Base-by-base conservation (phyloP, 2,797 vertebrate genomes). In the Anabas testudineus region DNA sequence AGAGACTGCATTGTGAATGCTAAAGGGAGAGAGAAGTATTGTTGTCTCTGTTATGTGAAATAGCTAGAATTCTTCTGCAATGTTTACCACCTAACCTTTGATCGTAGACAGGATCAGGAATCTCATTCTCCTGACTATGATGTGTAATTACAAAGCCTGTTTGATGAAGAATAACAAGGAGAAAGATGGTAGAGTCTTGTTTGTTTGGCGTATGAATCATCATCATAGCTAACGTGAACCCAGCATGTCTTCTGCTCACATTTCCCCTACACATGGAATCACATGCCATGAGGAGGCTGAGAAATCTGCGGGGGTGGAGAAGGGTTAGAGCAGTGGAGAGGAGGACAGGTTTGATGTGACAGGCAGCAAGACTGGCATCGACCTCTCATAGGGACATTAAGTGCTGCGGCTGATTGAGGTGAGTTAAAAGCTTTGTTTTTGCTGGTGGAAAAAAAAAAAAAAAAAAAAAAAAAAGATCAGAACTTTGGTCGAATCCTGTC, bases 401-500 rank as follows among this genome's bases (percentile, higher is more conserved):
- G 74, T 84, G 79, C 83, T 76, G 78, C 32, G 18, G 63, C 68
- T 88, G 83, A 88, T 84, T 90, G 88, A 78, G 59, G 73, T 46
- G 32, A 79, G 77, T 74, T 14, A 24, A 51, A 21, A 54, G 66
- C 41, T 41, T 34, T 71, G 75, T 88, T 90, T 83, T 62, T 26
- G n/a, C 28, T 52, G 36, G 34, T 52, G 58, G 52, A 52, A 52
- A 80, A 74, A 18, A 63, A 65, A 58, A 53, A 53, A 42, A 52
- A 80, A 74, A 18, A 63, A 52, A 80, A 74, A 18, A 63, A 65
- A 58, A 53, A 53, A 42, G 74, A 82, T 73, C 7, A 10, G 37
- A 19, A 22, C 48, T 28, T 18, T 15, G 74, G 67, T 75, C 58
- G 74, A 71, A 76, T 79, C 69, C 80, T 48, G 36, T 53, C 54